Percentiles rank a stretch among this genome's conserved stretches.
These are phyloP conservation scores for Himalopsyche japonica DNA, from an alignment of 2,888 invertebrate genomes.

Conservation along the genomic window DNA sequence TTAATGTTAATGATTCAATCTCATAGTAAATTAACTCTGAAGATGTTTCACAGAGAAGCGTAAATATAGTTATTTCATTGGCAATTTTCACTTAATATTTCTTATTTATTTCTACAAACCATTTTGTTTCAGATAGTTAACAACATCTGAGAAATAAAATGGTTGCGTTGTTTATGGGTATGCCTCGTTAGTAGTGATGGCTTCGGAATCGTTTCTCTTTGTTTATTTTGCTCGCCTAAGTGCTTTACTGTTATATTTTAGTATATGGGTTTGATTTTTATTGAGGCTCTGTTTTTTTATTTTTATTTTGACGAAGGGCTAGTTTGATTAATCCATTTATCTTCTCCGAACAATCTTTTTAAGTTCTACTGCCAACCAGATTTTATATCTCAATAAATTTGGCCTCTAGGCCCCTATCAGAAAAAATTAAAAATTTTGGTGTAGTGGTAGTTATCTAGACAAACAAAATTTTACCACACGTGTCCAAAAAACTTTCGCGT, in stretches of 20 bases:
- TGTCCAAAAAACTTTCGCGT: too few relatives aligned
- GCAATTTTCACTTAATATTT: too few relatives aligned
- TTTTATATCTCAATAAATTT: not conserved
- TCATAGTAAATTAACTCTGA: too few relatives aligned
- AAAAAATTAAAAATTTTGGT: too few relatives aligned
- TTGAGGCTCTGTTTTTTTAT: not conserved
- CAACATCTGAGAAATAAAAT: too few relatives aligned
- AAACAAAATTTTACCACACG: too few relatives aligned
- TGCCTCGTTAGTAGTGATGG: not conserved
- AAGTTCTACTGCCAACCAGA: not conserved
- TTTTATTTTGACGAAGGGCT: not conserved
- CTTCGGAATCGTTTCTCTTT: not conserved
- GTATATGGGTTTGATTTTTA: not conserved
- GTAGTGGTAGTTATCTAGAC: too few relatives aligned
- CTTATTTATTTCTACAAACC: too few relatives aligned
- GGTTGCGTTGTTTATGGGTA: not conserved
- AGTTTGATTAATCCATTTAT: not conserved
- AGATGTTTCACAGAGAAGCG: too few relatives aligned
- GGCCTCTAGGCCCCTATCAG: not conserved
- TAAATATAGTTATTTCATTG: too few relatives aligned
- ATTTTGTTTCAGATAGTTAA: too few relatives aligned
- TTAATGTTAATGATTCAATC: too few relatives aligned
- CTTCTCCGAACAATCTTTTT: not conserved
- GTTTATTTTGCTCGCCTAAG: conserved; percentile 13
- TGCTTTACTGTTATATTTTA: not conserved